phyloP scores from a whole-genome alignment of 2,113 vertebrate genomes.

The Sinocyclocheilus maitianheensis region DNA sequence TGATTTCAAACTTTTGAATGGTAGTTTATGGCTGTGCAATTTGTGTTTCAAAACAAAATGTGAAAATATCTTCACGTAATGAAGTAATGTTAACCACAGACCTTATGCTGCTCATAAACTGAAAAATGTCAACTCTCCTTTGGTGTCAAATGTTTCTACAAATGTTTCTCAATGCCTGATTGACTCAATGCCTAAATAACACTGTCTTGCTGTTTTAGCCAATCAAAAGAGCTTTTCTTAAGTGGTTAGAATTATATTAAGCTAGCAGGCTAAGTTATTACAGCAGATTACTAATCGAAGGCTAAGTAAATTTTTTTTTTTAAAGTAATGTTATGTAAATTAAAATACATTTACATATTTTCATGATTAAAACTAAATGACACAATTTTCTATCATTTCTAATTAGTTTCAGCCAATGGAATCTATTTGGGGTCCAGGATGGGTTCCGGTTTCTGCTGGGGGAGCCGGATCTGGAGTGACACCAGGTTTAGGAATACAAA shows the following conservation, averaged over 20 bases:
- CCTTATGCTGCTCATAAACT: background rate
- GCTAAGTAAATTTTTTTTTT: too few relatives aligned
- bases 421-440: background rate
- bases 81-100: background rate
- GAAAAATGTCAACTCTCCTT: background rate
- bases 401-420: background rate
- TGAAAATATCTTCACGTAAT: background rate
- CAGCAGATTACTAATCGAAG: background rate
- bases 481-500: slow-evolving; percentile 8
- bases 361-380: background rate
- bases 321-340: background rate
- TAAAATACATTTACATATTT: background rate
- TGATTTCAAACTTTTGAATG: background rate
- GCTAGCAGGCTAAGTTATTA: background rate
- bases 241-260: background rate
- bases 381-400: background rate
- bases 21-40: background rate
- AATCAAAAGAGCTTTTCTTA: background rate
- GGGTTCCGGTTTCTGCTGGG: background rate
- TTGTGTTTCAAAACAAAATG: background rate
- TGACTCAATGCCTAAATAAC: background rate
- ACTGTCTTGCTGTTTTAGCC: background rate
- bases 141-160: background rate
- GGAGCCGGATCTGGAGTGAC: background rate
- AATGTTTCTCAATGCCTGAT: background rate